Conservation (phyloP, 1,140 invertebrate genomes). For the Drosophila erecta region DNA sequence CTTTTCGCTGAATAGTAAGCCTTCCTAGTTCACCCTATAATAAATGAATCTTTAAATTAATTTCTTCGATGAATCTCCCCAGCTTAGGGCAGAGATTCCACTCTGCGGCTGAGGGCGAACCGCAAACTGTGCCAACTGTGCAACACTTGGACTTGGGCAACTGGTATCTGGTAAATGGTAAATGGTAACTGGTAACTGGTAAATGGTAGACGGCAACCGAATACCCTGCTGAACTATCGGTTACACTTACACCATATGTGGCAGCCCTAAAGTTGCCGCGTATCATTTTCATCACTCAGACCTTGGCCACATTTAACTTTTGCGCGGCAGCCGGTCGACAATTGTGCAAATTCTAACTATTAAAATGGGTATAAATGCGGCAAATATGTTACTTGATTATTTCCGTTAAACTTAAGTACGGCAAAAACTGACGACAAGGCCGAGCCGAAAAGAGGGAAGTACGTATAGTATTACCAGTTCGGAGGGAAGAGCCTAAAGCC, state of each 20-base stretch:
- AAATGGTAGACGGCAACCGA: conserved; percentile 43
- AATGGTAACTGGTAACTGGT: conserved; percentile 5
- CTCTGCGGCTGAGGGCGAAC: conserved; percentile 24
- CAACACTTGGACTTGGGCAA: conserved; percentile 41
- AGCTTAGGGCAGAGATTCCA: conserved; percentile 17
- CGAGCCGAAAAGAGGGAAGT: conserved; percentile 10
- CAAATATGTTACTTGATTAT: conserved; percentile 53
- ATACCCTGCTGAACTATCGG: conserved; percentile 64
- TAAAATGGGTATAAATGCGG: conserved; percentile 29
- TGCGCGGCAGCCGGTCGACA: conserved; percentile 43
- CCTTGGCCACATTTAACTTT: conserved; percentile 78
- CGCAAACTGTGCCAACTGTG: conserved; percentile 69
- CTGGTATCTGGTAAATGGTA: conserved; percentile 16
- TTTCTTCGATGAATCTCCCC: no score
- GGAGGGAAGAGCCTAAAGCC: conserved; percentile 11
- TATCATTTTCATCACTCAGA: conserved; percentile 71
- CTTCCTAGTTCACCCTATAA: no score
- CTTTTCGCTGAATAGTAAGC: background rate
- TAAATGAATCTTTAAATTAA: no score
- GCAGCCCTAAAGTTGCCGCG: conserved; percentile 57
- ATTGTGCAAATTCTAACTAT: conserved; percentile 11
- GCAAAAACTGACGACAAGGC: conserved; percentile 39
- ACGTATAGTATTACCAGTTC: conserved; percentile 17
- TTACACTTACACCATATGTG: conserved; percentile 53
- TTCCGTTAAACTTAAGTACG: conserved; percentile 67